Conservation (phyloP, 2,113 vertebrate species). For the Seriola dumerili region DNA sequence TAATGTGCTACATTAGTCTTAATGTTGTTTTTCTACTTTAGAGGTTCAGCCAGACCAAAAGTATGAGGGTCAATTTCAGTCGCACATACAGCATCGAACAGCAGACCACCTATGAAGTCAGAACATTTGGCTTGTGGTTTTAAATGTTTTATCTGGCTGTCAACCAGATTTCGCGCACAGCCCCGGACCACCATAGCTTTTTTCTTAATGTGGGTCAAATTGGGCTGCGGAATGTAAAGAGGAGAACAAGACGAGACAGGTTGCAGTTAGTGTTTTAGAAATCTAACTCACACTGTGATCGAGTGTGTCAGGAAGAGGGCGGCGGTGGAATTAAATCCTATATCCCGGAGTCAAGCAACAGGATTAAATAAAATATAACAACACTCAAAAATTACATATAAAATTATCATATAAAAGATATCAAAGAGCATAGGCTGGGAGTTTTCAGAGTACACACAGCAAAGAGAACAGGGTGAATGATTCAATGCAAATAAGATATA, state of each 20-base stretch:
- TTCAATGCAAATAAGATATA: not conserved
- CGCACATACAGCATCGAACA: conserved; percentile 32
- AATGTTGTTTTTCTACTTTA: conserved; percentile 65
- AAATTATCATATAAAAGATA: conserved; percentile 5
- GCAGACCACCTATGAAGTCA: conserved; percentile 79
- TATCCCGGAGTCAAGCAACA: not conserved
- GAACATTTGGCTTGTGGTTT: conserved; percentile 74
- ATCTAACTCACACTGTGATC: not conserved
- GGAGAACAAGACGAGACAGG: conserved; percentile 35
- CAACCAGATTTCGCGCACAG: conserved; percentile 64
- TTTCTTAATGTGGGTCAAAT: conserved; percentile 53
- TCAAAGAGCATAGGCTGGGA: not conserved
- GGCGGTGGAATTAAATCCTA: not conserved
- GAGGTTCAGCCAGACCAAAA: conserved; percentile 66
- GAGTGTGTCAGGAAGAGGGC: conserved; percentile 1
- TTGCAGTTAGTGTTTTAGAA: conserved; percentile 15
- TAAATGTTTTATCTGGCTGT: conserved; percentile 77
- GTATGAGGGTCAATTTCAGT: conserved; percentile 55
- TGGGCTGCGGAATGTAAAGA: conserved; percentile 36
- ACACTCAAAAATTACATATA: not conserved
- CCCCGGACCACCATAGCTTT: conserved; percentile 55
- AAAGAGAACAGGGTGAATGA: not conserved
- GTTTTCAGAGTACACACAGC: not conserved
- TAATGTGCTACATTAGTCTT: conserved; percentile 57
- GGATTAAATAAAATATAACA: too few species aligned